Percentiles rank a stretch among this genome's conserved stretches.
phyloP scores from a whole-genome alignment of 2,797 vertebrate species.

The Falco columbarius region DNA sequence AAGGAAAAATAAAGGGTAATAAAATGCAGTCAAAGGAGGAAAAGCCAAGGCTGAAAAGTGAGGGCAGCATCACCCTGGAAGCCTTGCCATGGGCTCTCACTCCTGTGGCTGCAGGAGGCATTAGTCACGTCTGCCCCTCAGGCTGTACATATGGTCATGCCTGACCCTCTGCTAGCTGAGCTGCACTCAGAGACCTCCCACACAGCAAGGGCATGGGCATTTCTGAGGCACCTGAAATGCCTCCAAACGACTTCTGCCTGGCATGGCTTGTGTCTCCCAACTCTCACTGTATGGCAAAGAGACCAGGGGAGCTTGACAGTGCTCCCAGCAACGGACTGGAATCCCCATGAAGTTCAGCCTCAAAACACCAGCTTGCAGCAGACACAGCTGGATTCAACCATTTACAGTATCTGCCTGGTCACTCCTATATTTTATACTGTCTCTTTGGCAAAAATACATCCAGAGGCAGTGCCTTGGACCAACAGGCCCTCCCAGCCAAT shows the following conservation, averaged over 20 bases:
- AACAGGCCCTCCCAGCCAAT: neutral
- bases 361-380: neutral
- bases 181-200: neutral
- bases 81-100: accelerated
- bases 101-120: neutral
- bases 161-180: neutral
- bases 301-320: neutral
- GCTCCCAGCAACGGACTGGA: neutral
- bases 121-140: neutral
- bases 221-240: neutral
- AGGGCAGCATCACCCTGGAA: neutral
- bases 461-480: neutral
- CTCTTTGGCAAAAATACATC: neutral
- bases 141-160: accelerated
- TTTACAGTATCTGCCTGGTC: neutral
- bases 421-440: neutral
- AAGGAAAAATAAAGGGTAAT: neutral
- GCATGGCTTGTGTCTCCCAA: neutral
- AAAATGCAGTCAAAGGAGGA: neutral
- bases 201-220: neutral
- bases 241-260: neutral
- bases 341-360: neutral
- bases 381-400: neutral
- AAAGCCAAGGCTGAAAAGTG: neutral
- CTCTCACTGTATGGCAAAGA: neutral